Base-by-base conservation (phyloP, 2,888 invertebrate species). In the Ornithoptera alexandrae region DNA sequence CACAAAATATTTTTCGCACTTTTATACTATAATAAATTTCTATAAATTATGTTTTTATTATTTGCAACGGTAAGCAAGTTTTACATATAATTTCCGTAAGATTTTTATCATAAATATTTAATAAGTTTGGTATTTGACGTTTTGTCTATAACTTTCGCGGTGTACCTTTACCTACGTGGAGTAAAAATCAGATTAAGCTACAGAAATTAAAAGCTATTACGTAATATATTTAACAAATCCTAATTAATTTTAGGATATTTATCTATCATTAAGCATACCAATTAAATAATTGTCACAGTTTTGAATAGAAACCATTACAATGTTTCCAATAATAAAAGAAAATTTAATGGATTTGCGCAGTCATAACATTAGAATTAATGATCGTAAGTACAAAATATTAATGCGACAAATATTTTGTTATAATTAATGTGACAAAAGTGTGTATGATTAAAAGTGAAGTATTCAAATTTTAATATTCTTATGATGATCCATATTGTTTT, bases 241-340 rank as follows among this genome's bases (percentile, higher is more conserved):
- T 61, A 42, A n/a, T 20, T 39, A 62, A 42, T 62, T 42, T 42
- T 57, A 18, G n/a, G 20, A 57, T 42, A 42, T 20, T 20, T 42
- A 62, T 62, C 36, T 20, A 5, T 42, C 1, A 22, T 58, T 58
- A 22, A 20, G 8, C 3, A 39, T 39, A 39, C 18, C 17, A 17
- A 30, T 15, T 30, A 60, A 59, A 10, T 30, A 30, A 24, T 30
- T 60, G 36, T 5, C 7, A 60, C 36, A 15, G 24, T 15, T 30
- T 30, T 60, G 17, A 18, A 18, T n/a, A 30, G 18, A 56, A 62
- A 67, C 22, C 18, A 62, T 22, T 60, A 7, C 42, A 70, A 70
- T 91, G 90, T 90, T 84, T 83, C 81, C 83, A 58, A 83, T 90
- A 76, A 79, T 77, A 78, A 84, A 79, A 76, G 87, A 86, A 82